phyloP scores from a whole-genome alignment of 2,888 invertebrate species.

The Caenorhabditis plicata region DNA sequence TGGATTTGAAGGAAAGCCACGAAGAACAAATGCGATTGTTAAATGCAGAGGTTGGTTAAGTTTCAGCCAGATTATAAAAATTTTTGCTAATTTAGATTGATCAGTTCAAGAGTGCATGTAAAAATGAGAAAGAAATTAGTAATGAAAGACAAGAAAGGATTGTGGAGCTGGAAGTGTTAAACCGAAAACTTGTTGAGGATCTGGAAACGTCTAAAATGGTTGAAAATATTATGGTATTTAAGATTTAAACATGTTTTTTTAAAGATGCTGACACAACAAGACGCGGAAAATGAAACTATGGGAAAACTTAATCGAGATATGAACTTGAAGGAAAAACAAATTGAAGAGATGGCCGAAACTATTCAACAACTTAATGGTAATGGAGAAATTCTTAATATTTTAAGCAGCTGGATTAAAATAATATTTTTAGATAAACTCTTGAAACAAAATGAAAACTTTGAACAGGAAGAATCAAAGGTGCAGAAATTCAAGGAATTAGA shows the following conservation, averaged over 20 bases:
- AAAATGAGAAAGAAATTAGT: conserved; percentile 22
- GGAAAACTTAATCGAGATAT: conserved; percentile 18
- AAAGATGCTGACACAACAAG: too few relatives aligned
- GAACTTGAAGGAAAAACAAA: conserved; percentile 32
- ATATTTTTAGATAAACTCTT: too few relatives aligned
- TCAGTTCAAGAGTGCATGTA: conserved; percentile 28
- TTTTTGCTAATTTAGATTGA: conserved; percentile 24
- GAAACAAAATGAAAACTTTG: conserved; percentile 24
- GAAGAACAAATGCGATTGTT: conserved; percentile 20
- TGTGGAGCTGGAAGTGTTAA: conserved; percentile 58
- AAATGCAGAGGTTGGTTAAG: conserved; percentile 15
- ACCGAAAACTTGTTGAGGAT: conserved; percentile 46
- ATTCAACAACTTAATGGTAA: too few relatives aligned
- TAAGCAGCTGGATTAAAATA: too few relatives aligned
- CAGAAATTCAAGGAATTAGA: conserved; percentile 13
- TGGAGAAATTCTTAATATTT: too few relatives aligned
- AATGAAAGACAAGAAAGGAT: conserved; percentile 35
- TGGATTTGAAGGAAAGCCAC: conserved; percentile 39
- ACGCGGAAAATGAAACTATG: too few relatives aligned
- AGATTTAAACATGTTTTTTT: too few relatives aligned
- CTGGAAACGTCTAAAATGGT: conserved; percentile 25
- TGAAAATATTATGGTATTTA: too few relatives aligned
- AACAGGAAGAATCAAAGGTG: conserved; percentile 6
- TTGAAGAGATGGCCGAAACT: too few relatives aligned
- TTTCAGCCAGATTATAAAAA: neutral